A percentile compares a stretch with the other conserved stretches of the same genome.
phyloP scores from a whole-genome alignment of 1,140 invertebrate species.

The Leptopilina clavipes region DNA sequence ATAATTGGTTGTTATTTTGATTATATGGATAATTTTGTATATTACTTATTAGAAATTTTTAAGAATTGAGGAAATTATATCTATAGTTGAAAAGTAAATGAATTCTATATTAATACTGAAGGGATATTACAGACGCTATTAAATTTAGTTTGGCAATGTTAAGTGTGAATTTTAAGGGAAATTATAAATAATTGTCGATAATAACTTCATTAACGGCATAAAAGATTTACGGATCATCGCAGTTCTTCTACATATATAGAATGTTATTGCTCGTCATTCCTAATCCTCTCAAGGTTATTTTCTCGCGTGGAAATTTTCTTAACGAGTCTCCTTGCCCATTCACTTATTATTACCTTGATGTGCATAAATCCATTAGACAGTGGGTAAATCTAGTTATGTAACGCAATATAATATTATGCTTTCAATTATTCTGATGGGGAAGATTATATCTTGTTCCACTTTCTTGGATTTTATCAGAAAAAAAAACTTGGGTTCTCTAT shows the following conservation, averaged over 20 bases:
- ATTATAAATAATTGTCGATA: background rate
- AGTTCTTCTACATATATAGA: background rate
- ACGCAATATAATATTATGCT: background rate
- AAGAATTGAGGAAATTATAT: too few species aligned
- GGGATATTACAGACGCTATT: too few species aligned
- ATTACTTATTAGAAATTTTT: too few species aligned
- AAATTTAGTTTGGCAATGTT: background rate
- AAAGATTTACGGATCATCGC: background rate
- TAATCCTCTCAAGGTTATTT: constrained; percentile 6
- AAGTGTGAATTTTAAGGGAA: background rate
- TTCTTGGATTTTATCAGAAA: too few species aligned
- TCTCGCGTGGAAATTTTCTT: background rate
- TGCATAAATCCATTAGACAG: constrained; percentile 5
- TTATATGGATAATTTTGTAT: too few species aligned
- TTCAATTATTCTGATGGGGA: background rate
- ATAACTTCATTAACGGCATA: background rate
- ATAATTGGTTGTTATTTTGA: too few species aligned
- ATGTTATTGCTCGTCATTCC: background rate
- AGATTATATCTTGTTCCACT: too few species aligned
- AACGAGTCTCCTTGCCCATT: background rate
- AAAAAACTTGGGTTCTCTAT: too few species aligned
- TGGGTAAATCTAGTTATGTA: constrained; percentile 16
- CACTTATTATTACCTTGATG: constrained; percentile 19
- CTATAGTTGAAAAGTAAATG: too few species aligned
- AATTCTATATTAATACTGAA: too few species aligned